Conservation (phyloP, 2,888 invertebrate genomes). For the Dryobotodes eremita region DNA sequence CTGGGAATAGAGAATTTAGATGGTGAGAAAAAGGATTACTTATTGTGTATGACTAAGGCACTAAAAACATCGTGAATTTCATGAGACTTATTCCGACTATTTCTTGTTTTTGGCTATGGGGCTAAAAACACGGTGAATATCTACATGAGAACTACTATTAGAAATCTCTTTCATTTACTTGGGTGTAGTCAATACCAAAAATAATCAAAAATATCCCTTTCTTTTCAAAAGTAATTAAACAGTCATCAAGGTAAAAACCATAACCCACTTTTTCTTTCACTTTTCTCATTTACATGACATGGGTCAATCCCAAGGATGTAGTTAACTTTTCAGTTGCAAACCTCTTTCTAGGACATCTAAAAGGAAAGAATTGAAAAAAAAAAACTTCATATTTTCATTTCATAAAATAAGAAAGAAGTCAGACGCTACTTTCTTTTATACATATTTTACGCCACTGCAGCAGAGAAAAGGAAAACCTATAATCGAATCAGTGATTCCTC, state of each 20-base stretch:
- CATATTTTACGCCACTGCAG: not conserved
- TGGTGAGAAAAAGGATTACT: not conserved
- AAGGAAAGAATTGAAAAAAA: not conserved
- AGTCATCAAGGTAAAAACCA: not conserved
- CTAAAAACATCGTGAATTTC: no score
- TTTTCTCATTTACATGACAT: no score
- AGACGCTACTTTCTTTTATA: not conserved
- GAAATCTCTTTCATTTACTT: no score
- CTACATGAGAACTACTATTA: no score
- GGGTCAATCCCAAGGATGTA: not conserved
- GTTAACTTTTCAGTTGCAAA: not conserved
- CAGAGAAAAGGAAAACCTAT: not conserved
- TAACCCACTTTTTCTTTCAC: not conserved
- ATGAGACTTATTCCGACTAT: no score
- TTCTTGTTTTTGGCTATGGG: no score
- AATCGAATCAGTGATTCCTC: constrained; percentile 18
- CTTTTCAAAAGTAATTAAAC: not conserved
- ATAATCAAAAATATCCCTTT: no score
- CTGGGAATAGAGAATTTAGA: constrained; percentile 67
- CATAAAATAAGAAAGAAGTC: not conserved
- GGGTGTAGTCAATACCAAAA: no score
- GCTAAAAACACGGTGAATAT: no score
- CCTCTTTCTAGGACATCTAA: not conserved
- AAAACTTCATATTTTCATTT: not conserved
- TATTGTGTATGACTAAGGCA: no score